Evolutionary conservation across 2,113 vertebrate species (phyloP), one percentile per base, ranked within the genome.

Genomic region (Nycticebus coucang): DNA sequence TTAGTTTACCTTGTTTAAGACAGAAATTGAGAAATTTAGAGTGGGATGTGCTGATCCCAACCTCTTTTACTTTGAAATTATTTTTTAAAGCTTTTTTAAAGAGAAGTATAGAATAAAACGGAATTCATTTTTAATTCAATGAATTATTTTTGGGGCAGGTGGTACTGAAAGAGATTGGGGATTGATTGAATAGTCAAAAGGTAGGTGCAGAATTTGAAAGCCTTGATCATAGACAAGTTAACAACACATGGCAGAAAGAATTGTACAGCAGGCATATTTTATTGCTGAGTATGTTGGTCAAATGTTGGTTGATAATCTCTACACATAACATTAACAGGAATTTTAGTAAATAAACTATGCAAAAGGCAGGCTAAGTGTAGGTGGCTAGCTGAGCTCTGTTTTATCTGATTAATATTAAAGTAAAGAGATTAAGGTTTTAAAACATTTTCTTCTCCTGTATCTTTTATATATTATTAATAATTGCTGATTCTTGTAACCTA

Each of bases 391-490:
- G 17, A 79, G 24, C 4, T 69, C 78, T 90, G 21, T 53, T n/a
- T 95, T 93, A 74, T 66, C n/a, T 79, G 94, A 87, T 93, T 90
- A 89, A 91, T 88, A 69, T 95, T 92, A 87, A 91, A 87, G 21
- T 21, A 77, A 87, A 83, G 15, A 21, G n/a, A 75, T 71, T 75
- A 87, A 69, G 22, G 79, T 80, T 90, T 90, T 59, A 59, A 86
- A 92, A 59, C 41, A 87, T 10, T 92, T 9, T 69, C 82, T 64
- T 68, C 12, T 71, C 3, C 4, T 87, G 5, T 57, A 88, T 68
- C 3, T n/a, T 64, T 84, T 87, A 81, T 84, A 26, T 53, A 81
- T 86, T 87, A 84, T 55, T 93, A 83, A 87, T 75, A 68, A 85
- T 93, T 84, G 30, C 15, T 62, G 78, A 95, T 81, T 55, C 57